Percentiles rank a stretch among this genome's conserved stretches.
These are phyloP conservation scores for Phalacrocorax aristotelis DNA, from an alignment of 2,113 vertebrate species.

Conservation along the genomic window DNA sequence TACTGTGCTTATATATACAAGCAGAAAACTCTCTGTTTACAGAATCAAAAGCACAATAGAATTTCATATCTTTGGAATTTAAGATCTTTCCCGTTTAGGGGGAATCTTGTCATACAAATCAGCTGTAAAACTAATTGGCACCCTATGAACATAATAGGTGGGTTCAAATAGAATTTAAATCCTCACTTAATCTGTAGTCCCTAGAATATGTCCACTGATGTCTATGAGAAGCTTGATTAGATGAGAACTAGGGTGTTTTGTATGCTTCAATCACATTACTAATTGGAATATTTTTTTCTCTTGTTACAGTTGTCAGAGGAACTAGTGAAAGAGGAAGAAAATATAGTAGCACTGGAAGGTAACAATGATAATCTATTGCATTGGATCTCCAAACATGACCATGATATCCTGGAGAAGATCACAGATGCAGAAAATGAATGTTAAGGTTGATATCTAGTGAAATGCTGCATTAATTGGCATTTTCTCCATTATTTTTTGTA, in stretches of 20 bases:
- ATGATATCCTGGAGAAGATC: constrained; percentile 43
- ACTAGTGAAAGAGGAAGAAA: constrained; percentile 61
- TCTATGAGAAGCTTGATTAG: neutral
- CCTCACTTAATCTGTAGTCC: neutral
- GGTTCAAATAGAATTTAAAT: neutral
- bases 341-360: constrained; percentile 50
- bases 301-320: constrained; percentile 79
- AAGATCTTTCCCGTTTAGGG: neutral
- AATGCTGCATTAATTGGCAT: constrained; percentile 51
- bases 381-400: constrained; percentile 51
- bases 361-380: constrained; percentile 71
- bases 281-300: constrained; percentile 47
- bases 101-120: neutral
- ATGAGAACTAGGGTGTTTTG: neutral
- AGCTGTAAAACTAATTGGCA: neutral
- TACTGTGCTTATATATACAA: neutral
- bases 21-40: neutral
- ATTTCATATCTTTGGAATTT: neutral
- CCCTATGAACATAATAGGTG: neutral
- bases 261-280: neutral
- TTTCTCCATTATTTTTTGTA: constrained; percentile 59
- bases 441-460: constrained; percentile 8
- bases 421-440: constrained; percentile 54
- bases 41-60: neutral
- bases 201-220: neutral